A percentile compares a stretch with the other conserved stretches of the same genome.
These are phyloP conservation scores for Epinephelus lanceolatus DNA, from an alignment of 2,113 vertebrate genomes.

Conservation along the genomic window DNA sequence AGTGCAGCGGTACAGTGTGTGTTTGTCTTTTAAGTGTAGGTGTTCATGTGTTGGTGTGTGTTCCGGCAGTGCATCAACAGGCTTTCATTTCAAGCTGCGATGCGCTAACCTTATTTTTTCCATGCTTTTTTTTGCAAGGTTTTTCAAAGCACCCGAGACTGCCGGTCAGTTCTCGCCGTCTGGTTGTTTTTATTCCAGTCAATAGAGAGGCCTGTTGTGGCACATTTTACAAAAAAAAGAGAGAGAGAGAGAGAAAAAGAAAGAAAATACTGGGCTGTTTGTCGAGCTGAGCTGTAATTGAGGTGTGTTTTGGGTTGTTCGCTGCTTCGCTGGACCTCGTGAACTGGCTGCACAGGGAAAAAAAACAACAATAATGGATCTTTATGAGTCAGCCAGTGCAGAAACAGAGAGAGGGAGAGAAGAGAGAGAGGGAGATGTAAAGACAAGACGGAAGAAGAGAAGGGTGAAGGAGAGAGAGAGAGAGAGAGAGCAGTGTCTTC, in stretches of 20 bases:
- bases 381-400: constrained; percentile 73
- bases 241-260: neutral
- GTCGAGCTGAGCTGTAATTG: constrained; percentile 74
- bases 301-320: constrained; percentile 78
- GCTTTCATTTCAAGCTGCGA: constrained; percentile 74
- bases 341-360: constrained; percentile 64
- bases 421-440: constrained; percentile 26
- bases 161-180: constrained; percentile 67
- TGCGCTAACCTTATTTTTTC: constrained; percentile 71
- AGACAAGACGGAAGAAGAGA: constrained; percentile 32
- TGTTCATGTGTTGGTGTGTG: constrained; percentile 25
- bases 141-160: constrained; percentile 61
- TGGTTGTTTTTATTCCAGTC: constrained; percentile 74
- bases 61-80: constrained; percentile 61
- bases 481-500: constrained; percentile 70
- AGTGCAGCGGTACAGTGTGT: constrained; percentile 26
- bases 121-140: constrained; percentile 61
- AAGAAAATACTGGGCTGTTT: constrained; percentile 56
- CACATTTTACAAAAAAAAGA: constrained; percentile 48
- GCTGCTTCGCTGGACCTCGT: constrained; percentile 74
- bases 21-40: constrained; percentile 50
- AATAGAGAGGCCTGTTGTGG: constrained; percentile 77
- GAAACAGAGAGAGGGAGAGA: constrained; percentile 17
- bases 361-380: constrained; percentile 74
- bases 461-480: constrained; percentile 50